Percentiles rank a stretch among this genome's conserved stretches.
These are phyloP conservation scores for Chironomus tepperi DNA, from an alignment of 1,140 invertebrate species.

Conservation along the genomic window DNA sequence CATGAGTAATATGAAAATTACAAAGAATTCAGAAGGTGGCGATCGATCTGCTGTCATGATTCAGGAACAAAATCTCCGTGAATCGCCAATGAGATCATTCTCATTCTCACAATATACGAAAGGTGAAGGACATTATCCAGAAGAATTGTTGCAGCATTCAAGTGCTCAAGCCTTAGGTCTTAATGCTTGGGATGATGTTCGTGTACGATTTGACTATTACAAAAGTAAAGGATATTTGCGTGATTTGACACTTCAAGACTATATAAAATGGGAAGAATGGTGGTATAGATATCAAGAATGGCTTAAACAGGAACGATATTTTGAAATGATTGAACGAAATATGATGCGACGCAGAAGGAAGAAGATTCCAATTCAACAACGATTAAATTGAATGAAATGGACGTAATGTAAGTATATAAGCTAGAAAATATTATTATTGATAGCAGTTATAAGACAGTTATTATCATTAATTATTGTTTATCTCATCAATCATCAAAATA, in stretches of 20 bases:
- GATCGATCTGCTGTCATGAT: conserved; percentile 52
- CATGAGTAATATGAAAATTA: conserved; percentile 76
- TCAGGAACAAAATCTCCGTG: conserved; percentile 43
- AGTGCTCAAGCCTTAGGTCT: conserved; percentile 60
- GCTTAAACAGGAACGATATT: conserved; percentile 73
- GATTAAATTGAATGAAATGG: conserved; percentile 36
- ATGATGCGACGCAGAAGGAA: conserved; percentile 42
- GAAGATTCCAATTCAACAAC: conserved; percentile 41
- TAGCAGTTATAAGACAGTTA: background rate
- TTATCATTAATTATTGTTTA: background rate
- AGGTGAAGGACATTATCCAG: conserved; percentile 60
- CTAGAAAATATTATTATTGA: background rate
- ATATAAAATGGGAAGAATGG: conserved; percentile 89
- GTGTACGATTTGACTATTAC: conserved; percentile 76
- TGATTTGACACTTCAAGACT: conserved; percentile 54
- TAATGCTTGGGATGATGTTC: conserved; percentile 74
- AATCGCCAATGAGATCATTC: conserved; percentile 41
- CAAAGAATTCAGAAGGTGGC: conserved; percentile 54
- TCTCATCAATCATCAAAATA: background rate
- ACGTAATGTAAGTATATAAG: background rate
- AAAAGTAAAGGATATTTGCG: conserved; percentile 75
- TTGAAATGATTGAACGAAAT: conserved; percentile 60
- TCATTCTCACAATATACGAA: conserved; percentile 55
- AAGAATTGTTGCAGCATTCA: conserved; percentile 50
- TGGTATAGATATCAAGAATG: conserved; percentile 89